phyloP scores from a whole-genome alignment of 2,113 vertebrate species.

The Protobothrops mucrosquamatus region DNA sequence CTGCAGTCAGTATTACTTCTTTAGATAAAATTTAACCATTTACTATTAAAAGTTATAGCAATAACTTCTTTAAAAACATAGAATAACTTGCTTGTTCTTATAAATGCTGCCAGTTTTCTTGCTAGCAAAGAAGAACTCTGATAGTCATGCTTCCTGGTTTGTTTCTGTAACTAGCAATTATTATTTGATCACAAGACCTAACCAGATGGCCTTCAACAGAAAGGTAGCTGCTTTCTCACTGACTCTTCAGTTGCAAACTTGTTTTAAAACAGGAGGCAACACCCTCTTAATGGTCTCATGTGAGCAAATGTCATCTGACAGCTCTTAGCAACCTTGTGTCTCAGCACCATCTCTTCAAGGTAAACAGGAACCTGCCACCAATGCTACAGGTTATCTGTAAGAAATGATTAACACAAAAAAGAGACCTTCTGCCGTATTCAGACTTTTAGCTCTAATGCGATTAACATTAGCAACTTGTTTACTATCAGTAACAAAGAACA shows the following conservation, averaged over 20 bases:
- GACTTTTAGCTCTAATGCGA: slow-evolving; percentile 4
- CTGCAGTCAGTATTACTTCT: slow-evolving; percentile 23
- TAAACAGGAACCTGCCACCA: slow-evolving; percentile 54
- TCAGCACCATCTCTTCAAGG: slow-evolving; percentile 40
- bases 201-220: slow-evolving; percentile 65
- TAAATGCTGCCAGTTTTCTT: slow-evolving; percentile 41
- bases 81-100: slow-evolving; percentile 51
- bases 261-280: slow-evolving; percentile 73
- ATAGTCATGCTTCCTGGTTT: slow-evolving; percentile 58
- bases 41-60: slow-evolving; percentile 36
- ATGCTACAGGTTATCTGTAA: slow-evolving; percentile 48
- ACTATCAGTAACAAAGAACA: background rate
- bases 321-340: slow-evolving; percentile 65
- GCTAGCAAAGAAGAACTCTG: slow-evolving; percentile 66
- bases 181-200: slow-evolving; percentile 76
- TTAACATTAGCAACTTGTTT: background rate
- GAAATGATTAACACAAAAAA: slow-evolving; percentile 25
- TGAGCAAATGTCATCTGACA: slow-evolving; percentile 79
- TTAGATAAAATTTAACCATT: slow-evolving; percentile 27
- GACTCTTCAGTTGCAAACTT: slow-evolving; percentile 73
- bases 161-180: slow-evolving; percentile 66
- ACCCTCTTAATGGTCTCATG: slow-evolving; percentile 75
- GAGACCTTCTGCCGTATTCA: background rate
- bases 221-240: slow-evolving; percentile 54
- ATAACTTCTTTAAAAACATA: slow-evolving; percentile 28